Conservation (phyloP, 2,113 vertebrate species). For the Ivindomyrus marchei region DNA sequence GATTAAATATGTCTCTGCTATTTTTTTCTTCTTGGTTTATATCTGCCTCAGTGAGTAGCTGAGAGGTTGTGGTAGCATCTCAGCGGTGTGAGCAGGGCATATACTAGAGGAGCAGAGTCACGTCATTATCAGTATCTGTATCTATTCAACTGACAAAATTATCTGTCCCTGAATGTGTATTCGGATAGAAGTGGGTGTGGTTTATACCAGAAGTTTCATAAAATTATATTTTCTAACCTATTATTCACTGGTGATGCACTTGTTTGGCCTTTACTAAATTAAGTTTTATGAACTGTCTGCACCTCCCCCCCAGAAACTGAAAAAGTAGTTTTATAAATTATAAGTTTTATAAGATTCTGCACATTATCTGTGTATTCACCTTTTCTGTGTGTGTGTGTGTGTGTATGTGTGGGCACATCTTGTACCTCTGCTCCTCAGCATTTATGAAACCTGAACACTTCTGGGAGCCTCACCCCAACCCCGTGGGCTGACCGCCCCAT, state of each 20-base stretch:
- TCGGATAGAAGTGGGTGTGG: background rate
- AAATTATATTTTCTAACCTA: background rate
- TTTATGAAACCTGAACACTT: background rate
- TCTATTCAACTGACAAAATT: background rate
- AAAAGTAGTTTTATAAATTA: background rate
- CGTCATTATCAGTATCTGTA: background rate
- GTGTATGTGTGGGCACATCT: background rate
- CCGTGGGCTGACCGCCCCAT: background rate
- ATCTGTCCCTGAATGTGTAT: background rate
- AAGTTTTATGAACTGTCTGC: background rate
- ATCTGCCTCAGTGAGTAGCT: background rate
- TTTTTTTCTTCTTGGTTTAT: background rate
- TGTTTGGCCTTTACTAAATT: background rate
- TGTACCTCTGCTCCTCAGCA: background rate
- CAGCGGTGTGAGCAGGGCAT: slow-evolving; percentile 48
- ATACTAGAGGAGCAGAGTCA: slow-evolving; percentile 29
- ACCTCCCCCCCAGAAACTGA: background rate
- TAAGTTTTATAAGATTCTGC: background rate
- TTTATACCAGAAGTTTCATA: background rate
- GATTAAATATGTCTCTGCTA: background rate
- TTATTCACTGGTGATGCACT: background rate
- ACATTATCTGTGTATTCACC: background rate
- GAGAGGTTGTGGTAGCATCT: slow-evolving; percentile 50
- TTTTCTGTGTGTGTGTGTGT: background rate
- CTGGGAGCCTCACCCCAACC: background rate